A percentile compares a stretch with the other conserved stretches of the same genome.
These are phyloP conservation scores for Zele albiditarsus DNA, from an alignment of 2,888 invertebrate species.

Conservation along the genomic window DNA sequence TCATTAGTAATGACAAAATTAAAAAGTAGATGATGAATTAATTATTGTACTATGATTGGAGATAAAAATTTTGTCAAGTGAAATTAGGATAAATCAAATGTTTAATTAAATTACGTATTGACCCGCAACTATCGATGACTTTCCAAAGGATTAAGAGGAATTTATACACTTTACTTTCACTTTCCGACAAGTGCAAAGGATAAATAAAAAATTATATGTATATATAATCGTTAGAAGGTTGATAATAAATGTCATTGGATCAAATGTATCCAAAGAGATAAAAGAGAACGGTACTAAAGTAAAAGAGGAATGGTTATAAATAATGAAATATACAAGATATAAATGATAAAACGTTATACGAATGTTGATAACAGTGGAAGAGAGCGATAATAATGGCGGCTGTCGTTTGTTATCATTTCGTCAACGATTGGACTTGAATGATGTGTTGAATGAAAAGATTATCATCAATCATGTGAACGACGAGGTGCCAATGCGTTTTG, in stretches of 20 bases:
- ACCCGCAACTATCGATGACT: slow-evolving; percentile 50
- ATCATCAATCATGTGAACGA: not conserved
- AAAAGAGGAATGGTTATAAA: slow-evolving; percentile 48
- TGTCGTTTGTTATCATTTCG: slow-evolving; percentile 69
- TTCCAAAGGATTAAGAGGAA: slow-evolving; percentile 48
- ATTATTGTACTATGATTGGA: not conserved
- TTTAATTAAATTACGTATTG: not conserved
- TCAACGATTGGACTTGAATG: slow-evolving; percentile 34
- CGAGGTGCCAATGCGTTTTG: slow-evolving; percentile 15
- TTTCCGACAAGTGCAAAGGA: slow-evolving; percentile 56
- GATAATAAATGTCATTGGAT: slow-evolving; percentile 21
- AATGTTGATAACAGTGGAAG: slow-evolving; percentile 68
- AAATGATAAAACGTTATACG: slow-evolving; percentile 48
- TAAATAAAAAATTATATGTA: slow-evolving; percentile 3
- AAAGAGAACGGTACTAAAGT: not conserved
- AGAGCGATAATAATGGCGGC: slow-evolving; percentile 64
- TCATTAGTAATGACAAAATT: not conserved
- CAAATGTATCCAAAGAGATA: slow-evolving; percentile 32
- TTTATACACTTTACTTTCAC: slow-evolving; percentile 53
- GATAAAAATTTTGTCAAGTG: not conserved
- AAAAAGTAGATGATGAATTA: not conserved
- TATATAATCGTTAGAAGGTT: not conserved
- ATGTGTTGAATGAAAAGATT: not conserved
- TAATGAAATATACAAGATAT: slow-evolving; percentile 41
- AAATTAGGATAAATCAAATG: not conserved